phyloP scores from a whole-genome alignment of 2,888 invertebrate genomes.

The Epistrophe grossulariae region DNA sequence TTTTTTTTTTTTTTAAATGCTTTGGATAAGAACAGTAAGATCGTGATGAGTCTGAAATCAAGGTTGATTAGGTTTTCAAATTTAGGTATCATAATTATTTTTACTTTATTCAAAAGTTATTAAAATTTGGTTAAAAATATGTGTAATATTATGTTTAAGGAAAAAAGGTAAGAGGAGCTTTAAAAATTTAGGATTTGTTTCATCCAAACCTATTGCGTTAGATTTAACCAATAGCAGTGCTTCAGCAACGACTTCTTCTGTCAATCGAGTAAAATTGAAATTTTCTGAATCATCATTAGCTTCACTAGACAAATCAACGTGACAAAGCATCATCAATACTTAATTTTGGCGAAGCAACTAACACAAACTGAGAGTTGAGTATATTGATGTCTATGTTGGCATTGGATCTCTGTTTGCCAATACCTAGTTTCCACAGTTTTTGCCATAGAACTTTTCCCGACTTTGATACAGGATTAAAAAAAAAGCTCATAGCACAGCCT shows the following conservation, averaged over 20 bases:
- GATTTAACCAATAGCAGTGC: background rate
- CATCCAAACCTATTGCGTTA: background rate
- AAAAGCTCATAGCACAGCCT: too few species aligned
- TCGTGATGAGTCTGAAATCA: too few species aligned
- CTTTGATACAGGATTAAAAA: too few species aligned
- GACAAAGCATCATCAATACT: too few species aligned
- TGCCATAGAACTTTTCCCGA: too few species aligned
- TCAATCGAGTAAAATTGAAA: slow-evolving; percentile 2
- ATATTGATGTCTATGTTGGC: too few species aligned
- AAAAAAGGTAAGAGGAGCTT: background rate
- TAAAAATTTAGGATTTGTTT: slow-evolving; percentile 14
- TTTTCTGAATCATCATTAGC: background rate
- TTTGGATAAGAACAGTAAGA: background rate
- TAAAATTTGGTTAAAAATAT: slow-evolving; percentile 5
- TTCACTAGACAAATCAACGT: background rate
- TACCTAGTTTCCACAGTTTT: too few species aligned
- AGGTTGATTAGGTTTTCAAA: background rate
- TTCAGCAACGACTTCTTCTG: slow-evolving; percentile 17
- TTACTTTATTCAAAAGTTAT: background rate
- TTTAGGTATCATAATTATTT: slow-evolving; percentile 13
- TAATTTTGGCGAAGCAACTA: too few species aligned
- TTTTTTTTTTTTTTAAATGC: slow-evolving; percentile 15
- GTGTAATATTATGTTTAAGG: background rate
- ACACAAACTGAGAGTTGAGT: too few species aligned
- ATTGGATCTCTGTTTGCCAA: too few species aligned